These are phyloP conservation scores for Lota lota DNA, from an alignment of 2,113 vertebrate genomes.

Conservation along the genomic window DNA sequence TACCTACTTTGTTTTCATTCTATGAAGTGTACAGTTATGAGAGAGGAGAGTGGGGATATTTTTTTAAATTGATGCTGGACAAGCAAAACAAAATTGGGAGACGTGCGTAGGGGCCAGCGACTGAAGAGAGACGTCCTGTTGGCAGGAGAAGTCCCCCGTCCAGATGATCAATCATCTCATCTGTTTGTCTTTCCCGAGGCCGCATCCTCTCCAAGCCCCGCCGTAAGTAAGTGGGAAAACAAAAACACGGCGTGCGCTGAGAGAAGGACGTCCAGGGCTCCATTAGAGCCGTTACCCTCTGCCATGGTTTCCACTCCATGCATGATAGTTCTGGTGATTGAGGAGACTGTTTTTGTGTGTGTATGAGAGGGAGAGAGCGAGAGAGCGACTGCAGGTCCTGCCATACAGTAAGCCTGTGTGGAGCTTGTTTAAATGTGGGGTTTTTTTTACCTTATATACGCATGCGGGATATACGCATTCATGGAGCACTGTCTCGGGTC, in stretches of 20 bases:
- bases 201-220: constrained; percentile 68
- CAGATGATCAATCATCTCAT: constrained; percentile 68
- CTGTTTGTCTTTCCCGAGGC: constrained; percentile 72
- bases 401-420: too few species aligned
- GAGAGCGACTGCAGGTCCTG: constrained; percentile 39
- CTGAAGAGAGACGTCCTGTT: constrained; percentile 60
- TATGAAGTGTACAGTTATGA: constrained; percentile 22
- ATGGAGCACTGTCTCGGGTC: too few species aligned
- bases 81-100: constrained; percentile 57
- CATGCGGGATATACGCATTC: too few species aligned
- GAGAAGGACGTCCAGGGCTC: constrained; percentile 55
- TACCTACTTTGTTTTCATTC: constrained; percentile 66
- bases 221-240: constrained; percentile 62
- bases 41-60: constrained; percentile 24
- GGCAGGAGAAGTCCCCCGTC: constrained; percentile 50
- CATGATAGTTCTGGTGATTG: constrained; percentile 38
- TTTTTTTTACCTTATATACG: too few species aligned
- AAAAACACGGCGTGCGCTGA: constrained; percentile 58
- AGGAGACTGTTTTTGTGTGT: constrained; percentile 37
- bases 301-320: constrained; percentile 49
- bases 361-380: constrained; percentile 22
- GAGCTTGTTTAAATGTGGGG: too few species aligned
- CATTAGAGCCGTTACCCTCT: constrained; percentile 60
- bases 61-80: constrained; percentile 16
- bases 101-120: constrained; percentile 29